Percentiles rank a stretch among this genome's conserved stretches.
Evolutionary conservation across 2,113 vertebrate genomes (phyloP).

Genomic region (Aptenodytes patagonicus): DNA sequence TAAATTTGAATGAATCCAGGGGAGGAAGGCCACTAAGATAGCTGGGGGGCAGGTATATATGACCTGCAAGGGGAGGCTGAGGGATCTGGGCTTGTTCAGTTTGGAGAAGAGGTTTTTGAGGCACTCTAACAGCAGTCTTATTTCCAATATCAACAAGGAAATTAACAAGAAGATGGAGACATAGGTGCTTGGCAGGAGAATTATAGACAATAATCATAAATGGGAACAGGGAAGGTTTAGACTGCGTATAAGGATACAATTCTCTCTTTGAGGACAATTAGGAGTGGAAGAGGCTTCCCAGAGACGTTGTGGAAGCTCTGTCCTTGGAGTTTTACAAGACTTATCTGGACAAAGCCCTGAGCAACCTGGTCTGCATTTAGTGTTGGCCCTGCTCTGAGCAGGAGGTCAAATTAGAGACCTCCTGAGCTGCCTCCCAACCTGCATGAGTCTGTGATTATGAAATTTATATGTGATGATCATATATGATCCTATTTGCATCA

Average conservation of each 20-base stretch:
- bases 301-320: background rate
- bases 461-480: background rate
- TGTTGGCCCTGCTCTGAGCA: background rate
- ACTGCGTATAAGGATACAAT: fast-evolving
- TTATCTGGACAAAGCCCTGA: background rate
- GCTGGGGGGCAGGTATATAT: background rate
- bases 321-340: background rate
- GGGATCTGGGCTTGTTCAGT: background rate
- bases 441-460: background rate
- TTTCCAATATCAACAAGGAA: background rate
- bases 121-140: background rate
- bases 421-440: background rate
- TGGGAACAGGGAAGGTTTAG: background rate
- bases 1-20: background rate
- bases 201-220: background rate
- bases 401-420: background rate
- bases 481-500: background rate
- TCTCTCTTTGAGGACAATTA: background rate
- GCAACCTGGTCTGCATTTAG: background rate
- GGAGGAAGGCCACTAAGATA: background rate
- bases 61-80: background rate
- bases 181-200: background rate
- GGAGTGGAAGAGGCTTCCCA: background rate
- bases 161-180: background rate
- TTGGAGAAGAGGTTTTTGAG: background rate